Conservation (phyloP, 2,797 vertebrate genomes). For the Lycodopsis pacificus region DNA sequence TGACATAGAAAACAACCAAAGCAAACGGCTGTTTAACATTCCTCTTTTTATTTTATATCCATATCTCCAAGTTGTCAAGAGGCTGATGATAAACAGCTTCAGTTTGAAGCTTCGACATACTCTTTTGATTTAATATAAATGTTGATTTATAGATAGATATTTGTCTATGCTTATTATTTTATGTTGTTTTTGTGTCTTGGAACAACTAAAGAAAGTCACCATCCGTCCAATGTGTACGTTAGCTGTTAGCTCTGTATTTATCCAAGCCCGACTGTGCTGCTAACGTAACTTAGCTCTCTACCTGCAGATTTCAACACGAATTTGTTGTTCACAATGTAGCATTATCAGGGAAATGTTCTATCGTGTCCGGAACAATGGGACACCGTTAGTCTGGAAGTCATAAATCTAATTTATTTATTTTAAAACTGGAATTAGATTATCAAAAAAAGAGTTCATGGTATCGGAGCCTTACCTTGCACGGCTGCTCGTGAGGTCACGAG, state of each 20-base stretch:
- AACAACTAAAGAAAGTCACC: too few relatives aligned
- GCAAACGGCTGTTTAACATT: conserved; percentile 24
- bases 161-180: neutral
- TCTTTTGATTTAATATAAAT: neutral
- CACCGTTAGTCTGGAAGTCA: too few relatives aligned
- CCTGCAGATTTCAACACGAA: neutral
- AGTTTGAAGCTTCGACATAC: neutral
- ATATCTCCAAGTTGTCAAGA: neutral
- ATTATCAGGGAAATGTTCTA: neutral
- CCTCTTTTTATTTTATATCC: conserved; percentile 8
- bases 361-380: too few relatives aligned
- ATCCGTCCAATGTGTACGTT: too few relatives aligned
- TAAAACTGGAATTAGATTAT: neutral
- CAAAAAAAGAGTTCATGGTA: neutral
- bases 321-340: neutral
- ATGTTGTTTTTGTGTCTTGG: too few relatives aligned
- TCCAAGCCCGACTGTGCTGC: too few relatives aligned
- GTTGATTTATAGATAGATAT: neutral
- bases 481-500: too few relatives aligned
- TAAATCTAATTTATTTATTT: neutral
- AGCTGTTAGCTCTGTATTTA: too few relatives aligned
- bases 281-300: too few relatives aligned
- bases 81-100: neutral
- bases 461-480: too few relatives aligned
- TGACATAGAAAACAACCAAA: conserved; percentile 38